Evolutionary conservation across 64 coral and sea anemone genomes (phyloP).

Genomic region (Catalaphyllia jardinei): DNA sequence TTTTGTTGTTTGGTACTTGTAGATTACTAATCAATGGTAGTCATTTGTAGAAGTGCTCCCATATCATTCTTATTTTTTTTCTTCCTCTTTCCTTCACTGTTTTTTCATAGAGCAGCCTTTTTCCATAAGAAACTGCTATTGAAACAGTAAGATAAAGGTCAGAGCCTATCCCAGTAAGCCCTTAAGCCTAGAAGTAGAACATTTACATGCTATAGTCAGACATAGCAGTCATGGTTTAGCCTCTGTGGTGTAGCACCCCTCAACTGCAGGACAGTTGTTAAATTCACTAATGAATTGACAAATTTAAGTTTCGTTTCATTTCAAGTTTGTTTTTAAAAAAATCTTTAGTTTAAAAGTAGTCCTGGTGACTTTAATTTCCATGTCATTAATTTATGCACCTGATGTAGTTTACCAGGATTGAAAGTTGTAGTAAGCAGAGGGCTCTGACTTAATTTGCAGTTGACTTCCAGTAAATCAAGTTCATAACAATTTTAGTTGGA

Average conservation of each 20-base stretch:
- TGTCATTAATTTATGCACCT: neutral
- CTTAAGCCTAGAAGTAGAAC: too few species aligned
- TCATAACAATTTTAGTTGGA: too few species aligned
- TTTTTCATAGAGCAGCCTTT: too few species aligned
- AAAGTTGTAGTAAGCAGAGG: neutral
- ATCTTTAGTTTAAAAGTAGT: neutral
- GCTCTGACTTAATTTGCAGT: neutral
- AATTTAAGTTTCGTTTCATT: neutral
- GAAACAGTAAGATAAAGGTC: too few species aligned
- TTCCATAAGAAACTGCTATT: too few species aligned
- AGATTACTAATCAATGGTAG: too few species aligned
- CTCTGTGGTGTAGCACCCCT: neutral
- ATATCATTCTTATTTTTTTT: too few species aligned
- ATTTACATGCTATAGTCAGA: neutral
- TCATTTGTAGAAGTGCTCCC: too few species aligned
- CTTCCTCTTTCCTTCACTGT: too few species aligned
- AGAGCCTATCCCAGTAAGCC: too few species aligned
- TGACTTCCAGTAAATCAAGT: neutral
- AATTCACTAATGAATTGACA: neutral
- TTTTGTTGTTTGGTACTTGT: too few species aligned
- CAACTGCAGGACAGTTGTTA: constrained; percentile 26
- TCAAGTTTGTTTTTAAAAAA: neutral
- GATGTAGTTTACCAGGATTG: neutral
- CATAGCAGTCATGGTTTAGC: neutral
- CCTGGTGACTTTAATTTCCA: neutral